phyloP scores from a whole-genome alignment of 2,888 invertebrate genomes.

The Amitus sp. region DNA sequence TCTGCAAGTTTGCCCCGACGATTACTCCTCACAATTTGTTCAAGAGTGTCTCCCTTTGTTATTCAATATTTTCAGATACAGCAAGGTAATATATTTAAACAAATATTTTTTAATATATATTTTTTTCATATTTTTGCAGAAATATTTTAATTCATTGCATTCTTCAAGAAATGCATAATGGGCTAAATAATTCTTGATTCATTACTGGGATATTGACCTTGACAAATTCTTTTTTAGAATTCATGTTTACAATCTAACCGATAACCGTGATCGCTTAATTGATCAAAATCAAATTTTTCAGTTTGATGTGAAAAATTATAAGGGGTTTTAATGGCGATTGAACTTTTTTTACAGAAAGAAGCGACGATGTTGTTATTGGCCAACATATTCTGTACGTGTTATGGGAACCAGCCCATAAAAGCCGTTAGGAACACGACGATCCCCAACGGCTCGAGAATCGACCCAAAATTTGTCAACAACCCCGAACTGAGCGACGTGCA shows the following conservation, averaged over 20 bases:
- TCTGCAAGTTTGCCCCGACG: slow-evolving; percentile 89
- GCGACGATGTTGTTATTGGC: slow-evolving; percentile 87
- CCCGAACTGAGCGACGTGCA: slow-evolving; percentile 92
- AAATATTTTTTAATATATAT: no score
- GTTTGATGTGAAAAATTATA: no score
- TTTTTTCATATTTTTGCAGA: neutral
- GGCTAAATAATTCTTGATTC: no score
- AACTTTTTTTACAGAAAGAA: slow-evolving; percentile 75
- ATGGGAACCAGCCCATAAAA: slow-evolving; percentile 87
- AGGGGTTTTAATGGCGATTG: no score
- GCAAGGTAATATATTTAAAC: slow-evolving; percentile 83
- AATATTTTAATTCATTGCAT: neutral
- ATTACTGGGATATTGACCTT: no score
- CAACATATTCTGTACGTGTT: slow-evolving; percentile 90
- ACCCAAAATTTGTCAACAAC: slow-evolving; percentile 94
- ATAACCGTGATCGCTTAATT: no score
- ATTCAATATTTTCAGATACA: slow-evolving; percentile 89
- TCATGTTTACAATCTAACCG: no score
- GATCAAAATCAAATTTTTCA: no score
- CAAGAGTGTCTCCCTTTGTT: slow-evolving; percentile 89
- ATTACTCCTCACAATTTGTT: slow-evolving; percentile 88
- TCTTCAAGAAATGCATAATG: no score
- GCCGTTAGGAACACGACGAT: slow-evolving; percentile 75
- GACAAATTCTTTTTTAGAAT: no score
- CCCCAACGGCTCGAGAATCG: slow-evolving; percentile 81